Conservation (phyloP, 2,113 vertebrate species). For the Natator depressus region DNA sequence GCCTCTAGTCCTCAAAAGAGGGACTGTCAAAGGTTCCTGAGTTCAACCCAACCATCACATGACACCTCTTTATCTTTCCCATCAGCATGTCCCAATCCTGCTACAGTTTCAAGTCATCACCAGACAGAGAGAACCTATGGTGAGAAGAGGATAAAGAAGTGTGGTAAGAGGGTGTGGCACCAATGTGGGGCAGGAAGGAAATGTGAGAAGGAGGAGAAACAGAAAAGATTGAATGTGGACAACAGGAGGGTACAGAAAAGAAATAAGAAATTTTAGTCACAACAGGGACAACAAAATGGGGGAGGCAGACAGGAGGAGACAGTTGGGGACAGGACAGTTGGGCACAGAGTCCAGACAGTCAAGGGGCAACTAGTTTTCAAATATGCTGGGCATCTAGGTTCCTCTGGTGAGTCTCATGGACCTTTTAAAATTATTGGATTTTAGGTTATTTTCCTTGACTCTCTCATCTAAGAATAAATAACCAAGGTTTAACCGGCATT, state of each 20-base stretch:
- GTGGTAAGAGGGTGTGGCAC: not conserved
- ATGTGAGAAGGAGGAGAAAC: not conserved
- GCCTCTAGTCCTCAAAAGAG: not conserved
- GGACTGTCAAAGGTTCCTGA: not conserved
- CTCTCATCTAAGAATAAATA: not conserved
- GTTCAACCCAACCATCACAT: not conserved
- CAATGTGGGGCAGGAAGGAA: not conserved
- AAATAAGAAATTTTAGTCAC: accelerated
- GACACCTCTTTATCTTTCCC: not conserved
- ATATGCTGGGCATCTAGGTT: not conserved
- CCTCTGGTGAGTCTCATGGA: not conserved
- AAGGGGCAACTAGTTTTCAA: not conserved
- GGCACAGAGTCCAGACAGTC: not conserved
- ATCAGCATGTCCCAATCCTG: not conserved
- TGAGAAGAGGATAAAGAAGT: accelerated
- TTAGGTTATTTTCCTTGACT: not conserved
- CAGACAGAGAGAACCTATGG: not conserved
- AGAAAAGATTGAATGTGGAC: not conserved
- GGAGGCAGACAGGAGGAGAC: not conserved
- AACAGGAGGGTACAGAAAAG: not conserved
- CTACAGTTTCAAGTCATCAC: not conserved
- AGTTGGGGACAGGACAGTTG: not conserved
- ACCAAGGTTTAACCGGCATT: not conserved
- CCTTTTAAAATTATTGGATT: not conserved
- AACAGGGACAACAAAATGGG: not conserved